Percentiles rank a stretch among this genome's conserved stretches.
These are phyloP conservation scores for Rhea americana DNA, from an alignment of 2,113 vertebrate genomes.

Conservation along the genomic window DNA sequence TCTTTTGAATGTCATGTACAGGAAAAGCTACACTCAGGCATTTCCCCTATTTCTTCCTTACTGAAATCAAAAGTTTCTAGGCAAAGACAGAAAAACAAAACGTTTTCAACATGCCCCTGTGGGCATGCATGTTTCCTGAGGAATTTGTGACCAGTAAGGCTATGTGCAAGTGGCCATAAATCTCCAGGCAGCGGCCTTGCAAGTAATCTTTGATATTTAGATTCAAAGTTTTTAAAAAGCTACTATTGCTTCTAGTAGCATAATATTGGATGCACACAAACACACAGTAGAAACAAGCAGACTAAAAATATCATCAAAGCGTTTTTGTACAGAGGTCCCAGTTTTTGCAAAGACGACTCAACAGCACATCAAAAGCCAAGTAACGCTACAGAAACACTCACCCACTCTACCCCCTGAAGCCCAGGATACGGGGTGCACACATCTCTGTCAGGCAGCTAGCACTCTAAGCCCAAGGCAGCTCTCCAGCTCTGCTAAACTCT, in stretches of 20 bases:
- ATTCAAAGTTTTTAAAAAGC: not conserved
- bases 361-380: not conserved
- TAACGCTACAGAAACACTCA: not conserved
- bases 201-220: not conserved
- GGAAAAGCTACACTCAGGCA: constrained; percentile 9
- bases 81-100: constrained; percentile 18
- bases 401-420: accelerated
- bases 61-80: constrained; percentile 12
- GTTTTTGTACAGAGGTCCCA: not conserved
- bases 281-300: no score
- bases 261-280: not conserved
- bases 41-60: constrained; percentile 28
- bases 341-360: not conserved
- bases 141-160: constrained; percentile 32
- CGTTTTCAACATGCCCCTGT: not conserved
- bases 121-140: constrained; percentile 16
- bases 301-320: not conserved
- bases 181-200: not conserved
- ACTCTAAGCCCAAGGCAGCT: not conserved
- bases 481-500: not conserved
- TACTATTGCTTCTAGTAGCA: not conserved
- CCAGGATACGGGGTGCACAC: not conserved
- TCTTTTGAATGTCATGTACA: not conserved
- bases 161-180: constrained; percentile 10
- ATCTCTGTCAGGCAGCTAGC: not conserved